Conservation (phyloP, 1,140 invertebrate species). For the Tetramorium parvispinum region DNA sequence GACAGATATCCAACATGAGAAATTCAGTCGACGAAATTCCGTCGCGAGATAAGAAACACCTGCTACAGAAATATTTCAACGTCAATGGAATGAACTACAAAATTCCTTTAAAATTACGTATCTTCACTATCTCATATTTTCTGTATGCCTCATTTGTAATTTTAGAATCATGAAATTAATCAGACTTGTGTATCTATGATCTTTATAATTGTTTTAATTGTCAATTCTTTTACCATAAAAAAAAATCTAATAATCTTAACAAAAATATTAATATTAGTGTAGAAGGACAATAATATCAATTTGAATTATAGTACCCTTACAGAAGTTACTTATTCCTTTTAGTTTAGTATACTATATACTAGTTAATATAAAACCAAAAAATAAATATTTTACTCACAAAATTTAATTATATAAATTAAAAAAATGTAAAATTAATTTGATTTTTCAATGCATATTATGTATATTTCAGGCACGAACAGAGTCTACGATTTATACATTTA, state of each 20-base stretch:
- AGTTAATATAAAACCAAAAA: constrained; percentile 1
- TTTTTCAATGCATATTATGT: not conserved
- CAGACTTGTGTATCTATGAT: not conserved
- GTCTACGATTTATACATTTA: not conserved
- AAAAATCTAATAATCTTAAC: not conserved
- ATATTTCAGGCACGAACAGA: not conserved
- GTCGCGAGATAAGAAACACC: constrained; percentile 40
- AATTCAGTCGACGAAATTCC: constrained; percentile 43
- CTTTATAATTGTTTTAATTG: not conserved
- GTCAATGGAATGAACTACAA: not conserved
- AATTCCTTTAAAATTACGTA: constrained; percentile 46
- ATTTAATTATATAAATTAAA: not conserved
- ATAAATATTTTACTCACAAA: not conserved
- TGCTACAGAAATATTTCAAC: constrained; percentile 41
- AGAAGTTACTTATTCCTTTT: not conserved
- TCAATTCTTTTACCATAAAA: not conserved
- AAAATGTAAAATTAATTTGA: not conserved
- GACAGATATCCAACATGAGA: constrained; percentile 29
- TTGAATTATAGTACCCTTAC: not conserved
- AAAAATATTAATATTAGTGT: not conserved
- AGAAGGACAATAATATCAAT: not conserved
- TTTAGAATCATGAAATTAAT: not conserved
- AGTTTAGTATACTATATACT: not conserved
- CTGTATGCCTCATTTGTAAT: not conserved
- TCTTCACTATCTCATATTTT: constrained; percentile 7